These are phyloP conservation scores for Lampropteryx suffumata DNA, from an alignment of 2,888 invertebrate species.

Conservation along the genomic window DNA sequence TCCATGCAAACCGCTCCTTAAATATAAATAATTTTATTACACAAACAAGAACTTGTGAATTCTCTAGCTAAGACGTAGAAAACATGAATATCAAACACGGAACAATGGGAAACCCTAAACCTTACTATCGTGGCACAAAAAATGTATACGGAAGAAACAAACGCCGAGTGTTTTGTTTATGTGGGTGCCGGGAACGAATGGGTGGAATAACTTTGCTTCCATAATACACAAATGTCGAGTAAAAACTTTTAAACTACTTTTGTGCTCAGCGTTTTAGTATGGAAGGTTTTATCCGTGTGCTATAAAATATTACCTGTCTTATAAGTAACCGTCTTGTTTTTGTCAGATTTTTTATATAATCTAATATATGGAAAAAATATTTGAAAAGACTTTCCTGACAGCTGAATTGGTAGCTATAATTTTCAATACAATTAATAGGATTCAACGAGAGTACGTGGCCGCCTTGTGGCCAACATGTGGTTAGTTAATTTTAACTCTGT, in stretches of 20 bases:
- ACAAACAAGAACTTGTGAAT: conserved; percentile 44
- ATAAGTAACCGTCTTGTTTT: too few relatives aligned
- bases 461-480: too few relatives aligned
- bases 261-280: conserved; percentile 22
- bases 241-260: conserved; percentile 31
- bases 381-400: too few relatives aligned
- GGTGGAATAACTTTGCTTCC: conserved; percentile 35
- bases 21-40: conserved; percentile 50
- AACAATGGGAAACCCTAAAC: conserved; percentile 30
- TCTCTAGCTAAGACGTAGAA: conserved; percentile 30
- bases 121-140: conserved; percentile 33
- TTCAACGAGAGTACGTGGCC: too few relatives aligned
- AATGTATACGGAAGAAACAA: conserved; percentile 32
- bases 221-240: conserved; percentile 33
- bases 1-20: not conserved
- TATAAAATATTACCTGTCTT: conserved; percentile 1
- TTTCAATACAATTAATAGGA: too few relatives aligned
- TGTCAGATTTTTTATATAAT: too few relatives aligned
- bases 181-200: conserved; percentile 29
- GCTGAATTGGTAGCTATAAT: too few relatives aligned
- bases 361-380: not conserved
- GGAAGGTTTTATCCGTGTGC: conserved; percentile 13
- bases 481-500: too few relatives aligned
- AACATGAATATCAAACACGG: conserved; percentile 35
- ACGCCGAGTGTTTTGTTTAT: conserved; percentile 34